A percentile compares a stretch with the other conserved stretches of the same genome.
Evolutionary conservation across 1,140 invertebrate genomes (phyloP).

Genomic region (Achatina immaculata): DNA sequence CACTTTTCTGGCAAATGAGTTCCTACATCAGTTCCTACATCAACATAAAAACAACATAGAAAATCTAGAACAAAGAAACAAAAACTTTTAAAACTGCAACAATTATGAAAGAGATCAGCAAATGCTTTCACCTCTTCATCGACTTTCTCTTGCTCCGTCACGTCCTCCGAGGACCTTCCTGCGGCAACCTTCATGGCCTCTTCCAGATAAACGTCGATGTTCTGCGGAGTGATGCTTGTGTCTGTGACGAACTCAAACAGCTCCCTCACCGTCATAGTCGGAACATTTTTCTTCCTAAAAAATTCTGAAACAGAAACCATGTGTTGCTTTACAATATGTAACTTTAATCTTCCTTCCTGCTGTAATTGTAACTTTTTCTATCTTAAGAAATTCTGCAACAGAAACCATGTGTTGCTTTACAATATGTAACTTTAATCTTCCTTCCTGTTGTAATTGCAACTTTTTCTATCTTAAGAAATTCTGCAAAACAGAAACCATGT

Average conservation of each 20-base stretch:
- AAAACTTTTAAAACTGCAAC: too few species aligned
- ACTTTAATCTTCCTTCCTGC: background rate
- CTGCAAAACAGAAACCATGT: too few species aligned
- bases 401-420: constrained; percentile 18
- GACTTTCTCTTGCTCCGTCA: constrained; percentile 68
- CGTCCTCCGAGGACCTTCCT: constrained; percentile 58
- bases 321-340: background rate
- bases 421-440: background rate
- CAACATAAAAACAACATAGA: too few species aligned
- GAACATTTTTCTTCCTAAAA: constrained; percentile 90
- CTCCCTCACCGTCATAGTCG: constrained; percentile 89
- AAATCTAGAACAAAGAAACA: too few species aligned
- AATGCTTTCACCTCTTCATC: constrained; percentile 72
- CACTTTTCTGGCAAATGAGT: too few species aligned
- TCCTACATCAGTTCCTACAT: too few species aligned
- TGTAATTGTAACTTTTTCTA: too few species aligned
- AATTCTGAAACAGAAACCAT: constrained; percentile 78
- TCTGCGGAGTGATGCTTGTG: constrained; percentile 83
- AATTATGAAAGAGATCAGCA: too few species aligned
- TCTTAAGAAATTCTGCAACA: too few species aligned
- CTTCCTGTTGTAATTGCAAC: background rate
- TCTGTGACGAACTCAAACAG: constrained; percentile 98
- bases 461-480: too few species aligned
- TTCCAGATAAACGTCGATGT: constrained; percentile 78
- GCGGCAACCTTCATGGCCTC: constrained; percentile 66